Evolutionary conservation across 2,888 invertebrate genomes (phyloP).

Genomic region (Resseliella maxima): DNA sequence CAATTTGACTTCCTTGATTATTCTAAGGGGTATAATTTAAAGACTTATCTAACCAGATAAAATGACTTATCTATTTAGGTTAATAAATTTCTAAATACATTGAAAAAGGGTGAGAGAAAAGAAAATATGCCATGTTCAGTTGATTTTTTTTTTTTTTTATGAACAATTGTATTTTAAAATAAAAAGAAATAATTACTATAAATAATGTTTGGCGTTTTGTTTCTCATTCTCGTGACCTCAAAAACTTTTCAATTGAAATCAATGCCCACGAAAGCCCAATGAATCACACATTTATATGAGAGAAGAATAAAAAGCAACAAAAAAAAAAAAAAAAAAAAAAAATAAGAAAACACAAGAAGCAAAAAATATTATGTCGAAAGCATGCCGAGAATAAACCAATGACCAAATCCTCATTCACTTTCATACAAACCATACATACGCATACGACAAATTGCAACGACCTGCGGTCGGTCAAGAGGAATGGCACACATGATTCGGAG

Average conservation of each 20-base stretch:
- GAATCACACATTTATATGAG: not conserved
- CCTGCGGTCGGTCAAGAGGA: too few relatives aligned
- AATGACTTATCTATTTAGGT: not conserved
- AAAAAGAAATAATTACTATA: not conserved
- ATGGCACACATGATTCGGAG: too few relatives aligned
- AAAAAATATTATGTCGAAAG: not conserved
- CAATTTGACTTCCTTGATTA: not conserved
- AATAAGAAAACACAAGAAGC: too few relatives aligned
- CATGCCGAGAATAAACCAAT: not conserved
- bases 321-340: too few relatives aligned
- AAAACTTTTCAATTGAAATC: conserved; percentile 39
- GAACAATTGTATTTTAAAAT: too few relatives aligned
- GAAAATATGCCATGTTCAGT: not conserved
- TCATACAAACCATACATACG: too few relatives aligned
- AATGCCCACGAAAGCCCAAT: not conserved
- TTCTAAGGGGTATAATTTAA: not conserved
- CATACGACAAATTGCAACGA: not conserved
- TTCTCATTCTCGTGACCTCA: not conserved
- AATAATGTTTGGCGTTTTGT: not conserved
- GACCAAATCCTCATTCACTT: too few relatives aligned
- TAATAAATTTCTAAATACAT: too few relatives aligned
- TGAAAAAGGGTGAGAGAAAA: too few relatives aligned
- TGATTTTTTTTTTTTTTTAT: too few relatives aligned
- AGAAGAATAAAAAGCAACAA: not conserved
- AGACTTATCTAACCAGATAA: not conserved